phyloP scores from a whole-genome alignment of 1,140 invertebrate species.

The Drosophila bipectinata region DNA sequence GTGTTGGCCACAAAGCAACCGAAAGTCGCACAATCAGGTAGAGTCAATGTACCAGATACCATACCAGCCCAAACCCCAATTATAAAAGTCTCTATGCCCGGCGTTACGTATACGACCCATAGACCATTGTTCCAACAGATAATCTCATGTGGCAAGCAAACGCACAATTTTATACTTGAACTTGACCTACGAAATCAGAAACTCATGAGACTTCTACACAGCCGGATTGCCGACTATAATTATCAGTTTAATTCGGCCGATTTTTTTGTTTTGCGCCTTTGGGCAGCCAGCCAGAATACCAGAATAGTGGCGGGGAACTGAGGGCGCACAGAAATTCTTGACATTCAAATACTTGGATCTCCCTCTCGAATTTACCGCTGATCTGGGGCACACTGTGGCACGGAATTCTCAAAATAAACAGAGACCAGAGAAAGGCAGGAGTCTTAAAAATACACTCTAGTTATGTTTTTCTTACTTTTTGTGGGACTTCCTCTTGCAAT shows the following conservation, averaged over 20 bases:
- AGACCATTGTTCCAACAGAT: constrained; percentile 2
- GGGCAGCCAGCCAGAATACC: constrained; percentile 48
- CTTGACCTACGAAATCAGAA: constrained; percentile 49
- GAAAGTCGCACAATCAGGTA: not conserved
- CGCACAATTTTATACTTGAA: constrained; percentile 47
- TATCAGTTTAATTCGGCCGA: constrained; percentile 11
- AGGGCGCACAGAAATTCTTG: constrained; percentile 22
- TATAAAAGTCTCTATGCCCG: not conserved
- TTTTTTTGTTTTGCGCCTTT: not conserved
- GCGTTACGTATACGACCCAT: constrained; percentile 26
- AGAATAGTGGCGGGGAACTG: not conserved
- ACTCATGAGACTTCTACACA: not conserved
- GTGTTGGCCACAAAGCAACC: constrained; percentile 36
- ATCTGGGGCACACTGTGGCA: not conserved
- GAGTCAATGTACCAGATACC: constrained; percentile 38
- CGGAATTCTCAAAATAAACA: constrained; percentile 45
- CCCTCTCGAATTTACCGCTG: constrained; percentile 10
- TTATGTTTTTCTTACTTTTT: constrained; percentile 21
- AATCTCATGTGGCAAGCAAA: constrained; percentile 2
- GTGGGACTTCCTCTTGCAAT: constrained; percentile 27
- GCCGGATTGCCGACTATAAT: not conserved
- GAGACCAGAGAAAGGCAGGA: not conserved
- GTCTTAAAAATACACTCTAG: constrained; percentile 34
- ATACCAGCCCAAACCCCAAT: constrained; percentile 4
- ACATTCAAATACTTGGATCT: constrained; percentile 22